Evolutionary conservation across 2,113 vertebrate genomes (phyloP), one percentile per base, ranked within the genome.

Genomic region (Alectura lathami): DNA sequence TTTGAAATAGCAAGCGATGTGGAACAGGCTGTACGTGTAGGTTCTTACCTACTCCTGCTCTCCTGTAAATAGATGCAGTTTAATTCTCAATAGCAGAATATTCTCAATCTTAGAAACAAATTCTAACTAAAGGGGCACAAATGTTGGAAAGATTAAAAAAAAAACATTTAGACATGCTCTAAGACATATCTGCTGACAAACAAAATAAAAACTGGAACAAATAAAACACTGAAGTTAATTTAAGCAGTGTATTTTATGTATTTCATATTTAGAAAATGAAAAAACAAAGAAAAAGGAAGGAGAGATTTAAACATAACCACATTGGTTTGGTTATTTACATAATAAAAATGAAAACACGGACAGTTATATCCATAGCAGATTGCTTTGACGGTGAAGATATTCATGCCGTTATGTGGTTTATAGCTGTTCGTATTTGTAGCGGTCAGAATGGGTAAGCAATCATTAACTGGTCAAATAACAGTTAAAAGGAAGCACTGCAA

Each of bases 311-410:
- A 84, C 45, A 75, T 7, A 90, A 89, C 43, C 64, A 62, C 56
- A 22, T 63, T 76, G 70, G 74, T 93, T 30, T 23, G 70, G 93
- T 74, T 96, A 93, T 95, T 91, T 68, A 92, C 86, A 81, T 66
- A 48, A 88, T 68, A 77, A 91, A 87, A 86, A 83, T 14, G 80
- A 60, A 86, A 91, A 83, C 2, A 32, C 9, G 15, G 42, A 17
- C 45, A 86, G 43, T 57, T 81, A 6, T 60, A 80, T 81, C 82
- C 45, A 27, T 38, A 29, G 48, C 83, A 64, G 42, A 40, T n/a
- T 64, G 81, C 64, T 91, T 64, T 62, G 66, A 56, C 51, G 68
- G 38, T 63, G 78, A 56, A 70, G 79, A 57, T 63, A 83, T 48
- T 83, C 22, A 11, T 22, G 57, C 70, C 59, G 45, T 42, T 69